Base-by-base conservation (phyloP, 2,113 vertebrate genomes). In the Silurus meridionalis region DNA sequence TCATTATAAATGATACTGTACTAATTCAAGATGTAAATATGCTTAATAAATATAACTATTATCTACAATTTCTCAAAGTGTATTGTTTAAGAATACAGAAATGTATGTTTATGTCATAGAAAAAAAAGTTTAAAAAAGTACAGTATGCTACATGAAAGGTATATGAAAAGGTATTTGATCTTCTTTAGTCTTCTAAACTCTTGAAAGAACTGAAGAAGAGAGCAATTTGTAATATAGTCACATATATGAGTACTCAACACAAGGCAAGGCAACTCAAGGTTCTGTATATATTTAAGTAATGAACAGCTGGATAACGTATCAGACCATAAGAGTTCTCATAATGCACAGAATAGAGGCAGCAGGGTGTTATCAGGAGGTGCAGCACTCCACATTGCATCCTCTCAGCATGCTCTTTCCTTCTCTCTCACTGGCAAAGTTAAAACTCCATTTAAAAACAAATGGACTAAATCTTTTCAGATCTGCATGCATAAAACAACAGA, bases 401-500 rank as follows among this genome's bases (percentile, higher is more conserved):
- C 69, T 46, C 83, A 84, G 53, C 83, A 48, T 66, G 80, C 85
- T 46, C 78, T 84, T 72, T 83, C 81, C 79, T 71, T 77, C 85
- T 77, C 85, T 48, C 85, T 63, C 80, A 28, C 69, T 82, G 55
- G 6, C 53, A 85, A 86, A 82, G 87, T 88, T 89, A 87, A 85
- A 91, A 88, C 88, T 83, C 87, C 82, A 90, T 87, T 86, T 86
- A 86, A 83, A 90, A 89, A 88, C 85, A 89, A 91, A 90, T 74
- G 72, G 83, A 57, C 69, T 83, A 90, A 78, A 91, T 89, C 81
- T 88, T 53, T 71, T 84, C 82, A 85, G 88, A 90, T 88, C 85
- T 89, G 87, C 87, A 89, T 87, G 84, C 88, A 90, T 89, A 89
- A 91, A 90, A 90, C 92, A 90, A 74, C 88, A 85, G 83, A 86